These are phyloP conservation scores for Hippocampus barbouri DNA, from an alignment of 2,113 vertebrate species.

Conservation along the genomic window DNA sequence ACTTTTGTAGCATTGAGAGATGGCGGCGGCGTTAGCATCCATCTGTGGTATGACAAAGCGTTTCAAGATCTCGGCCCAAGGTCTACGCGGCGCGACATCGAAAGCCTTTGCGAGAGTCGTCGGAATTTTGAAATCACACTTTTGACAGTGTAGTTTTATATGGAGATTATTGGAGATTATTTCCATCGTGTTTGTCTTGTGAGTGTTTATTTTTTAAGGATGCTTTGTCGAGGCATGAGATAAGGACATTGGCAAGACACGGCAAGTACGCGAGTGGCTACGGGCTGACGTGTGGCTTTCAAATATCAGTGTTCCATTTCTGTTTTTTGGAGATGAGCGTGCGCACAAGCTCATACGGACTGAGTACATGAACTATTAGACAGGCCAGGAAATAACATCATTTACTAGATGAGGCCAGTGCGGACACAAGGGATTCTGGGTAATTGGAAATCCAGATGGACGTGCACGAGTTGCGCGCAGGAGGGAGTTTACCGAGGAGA, in stretches of 20 bases:
- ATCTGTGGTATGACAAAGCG: not conserved
- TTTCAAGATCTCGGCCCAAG: conserved; percentile 4
- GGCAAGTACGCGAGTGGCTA: not conserved
- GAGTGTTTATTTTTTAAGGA: no score
- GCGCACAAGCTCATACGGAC: conserved; percentile 14
- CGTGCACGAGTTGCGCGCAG: conserved; percentile 59
- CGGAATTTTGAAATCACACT: not conserved
- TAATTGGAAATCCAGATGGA: conserved; percentile 73
- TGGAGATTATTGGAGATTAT: no score
- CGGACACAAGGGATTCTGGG: conserved; percentile 62
- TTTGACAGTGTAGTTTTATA: not conserved
- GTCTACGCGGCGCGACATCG: not conserved
- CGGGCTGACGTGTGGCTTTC: conserved; percentile 1
- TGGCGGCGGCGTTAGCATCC: not conserved
- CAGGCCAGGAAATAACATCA: conserved; percentile 66
- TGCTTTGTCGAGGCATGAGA: no score
- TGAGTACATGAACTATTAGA: conserved; percentile 47
- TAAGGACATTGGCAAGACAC: not conserved
- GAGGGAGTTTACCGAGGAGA: conserved; percentile 52
- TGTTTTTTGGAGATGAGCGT: conserved; percentile 13
- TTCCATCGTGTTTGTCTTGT: no score
- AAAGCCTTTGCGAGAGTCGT: not conserved
- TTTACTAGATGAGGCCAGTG: conserved; percentile 38
- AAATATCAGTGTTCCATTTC: not conserved
- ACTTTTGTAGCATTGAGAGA: not conserved